Conservation (phyloP, 2,113 vertebrate genomes). For the Dunckerocampus dactyliophorus region DNA sequence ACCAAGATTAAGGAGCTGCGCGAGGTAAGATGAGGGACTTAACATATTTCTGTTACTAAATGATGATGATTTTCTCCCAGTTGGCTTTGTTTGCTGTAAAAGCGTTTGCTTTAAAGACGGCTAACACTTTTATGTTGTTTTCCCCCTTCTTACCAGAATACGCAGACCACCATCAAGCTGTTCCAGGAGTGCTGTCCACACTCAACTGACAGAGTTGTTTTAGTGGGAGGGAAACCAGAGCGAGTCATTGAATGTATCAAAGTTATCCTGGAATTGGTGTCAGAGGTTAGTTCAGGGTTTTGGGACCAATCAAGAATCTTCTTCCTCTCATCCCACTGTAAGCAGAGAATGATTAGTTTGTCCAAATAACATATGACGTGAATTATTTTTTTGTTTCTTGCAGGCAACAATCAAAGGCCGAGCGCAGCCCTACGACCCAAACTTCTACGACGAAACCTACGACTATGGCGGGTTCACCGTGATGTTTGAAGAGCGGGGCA, state of each 20-base stretch:
- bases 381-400: neutral
- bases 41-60: neutral
- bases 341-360: neutral
- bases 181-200: constrained; percentile 99
- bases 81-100: neutral
- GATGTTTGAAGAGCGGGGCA: constrained; percentile 91
- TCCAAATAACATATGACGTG: no score
- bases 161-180: constrained; percentile 97
- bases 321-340: constrained; percentile 3
- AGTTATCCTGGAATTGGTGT: constrained; percentile 93
- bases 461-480: constrained; percentile 97
- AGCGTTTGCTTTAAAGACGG: neutral
- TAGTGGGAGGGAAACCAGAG: constrained; percentile 95
- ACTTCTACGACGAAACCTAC: constrained; percentile 96
- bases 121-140: neutral
- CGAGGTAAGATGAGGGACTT: constrained; percentile 78
- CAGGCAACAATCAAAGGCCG: constrained; percentile 97
- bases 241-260: constrained; percentile 96
- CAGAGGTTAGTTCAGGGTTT: constrained; percentile 76
- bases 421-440: constrained; percentile 93
- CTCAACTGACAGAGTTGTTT: constrained; percentile 94
- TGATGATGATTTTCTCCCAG: neutral
- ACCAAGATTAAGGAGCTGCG: constrained; percentile 97
- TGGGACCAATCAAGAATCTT: neutral
- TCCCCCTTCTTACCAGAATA: constrained; percentile 76